Base-by-base conservation (phyloP, 1,140 invertebrate species). In the Epicauta chinensis region DNA sequence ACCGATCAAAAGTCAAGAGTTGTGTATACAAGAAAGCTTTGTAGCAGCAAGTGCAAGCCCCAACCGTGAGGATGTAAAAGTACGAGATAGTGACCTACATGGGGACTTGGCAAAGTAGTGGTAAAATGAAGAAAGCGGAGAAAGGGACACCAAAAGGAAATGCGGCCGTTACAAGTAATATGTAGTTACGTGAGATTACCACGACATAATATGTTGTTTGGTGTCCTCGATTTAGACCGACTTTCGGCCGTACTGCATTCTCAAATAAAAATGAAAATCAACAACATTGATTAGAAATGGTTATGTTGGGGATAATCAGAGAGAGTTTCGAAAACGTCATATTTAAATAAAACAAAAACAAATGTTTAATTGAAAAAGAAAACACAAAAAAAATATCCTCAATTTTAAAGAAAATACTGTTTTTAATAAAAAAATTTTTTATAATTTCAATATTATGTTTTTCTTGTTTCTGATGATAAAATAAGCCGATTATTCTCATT, bases 31-130 rank as follows among this genome's bases (percentile, higher is more conserved):
- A 16, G 39, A 41, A 35, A 47, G 40, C 35, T 47, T 40, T 55
- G 46, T 23, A 23, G 23, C 47, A 42, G 56, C 55, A 60, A 60
- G 55, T 61, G 59, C 60, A 60, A 51, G 53, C 56, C 48, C 10
- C 32, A 43, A 15, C 35, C 55, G 59, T 53, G 44, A 63, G 62
- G 60, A 63, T 66, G 65, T 67, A 67, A 67, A 67, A 68, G 66
- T 69, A 60, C 64, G 67, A 67, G 65, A 67, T 67, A 69, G 65
- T 69, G 67, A 69, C 67, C 67, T 63, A 69, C 59, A 67, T 65
- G 63, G 23, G 23, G 7, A 23, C 23, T 51, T 58, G 56, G 62
- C 61, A 59, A 66, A 66, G 62, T 65, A 64, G 65, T 62, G 63
- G 65, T 61, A 63, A 56, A 61, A 54, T 58, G 65, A 68, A 66